Conservation (phyloP, 1,140 invertebrate species). For the Meloidogyne hapla region DNA sequence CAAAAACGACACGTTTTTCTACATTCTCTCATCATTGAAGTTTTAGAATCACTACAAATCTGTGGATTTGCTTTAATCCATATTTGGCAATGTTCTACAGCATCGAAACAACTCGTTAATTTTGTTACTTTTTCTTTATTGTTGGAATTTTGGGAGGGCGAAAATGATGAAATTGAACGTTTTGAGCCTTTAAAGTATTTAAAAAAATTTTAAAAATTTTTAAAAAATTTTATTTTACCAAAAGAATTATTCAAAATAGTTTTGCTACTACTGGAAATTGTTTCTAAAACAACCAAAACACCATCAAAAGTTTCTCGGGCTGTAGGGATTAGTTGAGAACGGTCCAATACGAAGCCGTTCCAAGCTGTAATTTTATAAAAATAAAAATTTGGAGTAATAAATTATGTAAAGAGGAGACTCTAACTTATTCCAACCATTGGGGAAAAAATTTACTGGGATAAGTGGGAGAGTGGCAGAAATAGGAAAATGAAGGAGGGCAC, state of each 20-base stretch:
- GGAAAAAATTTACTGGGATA: no score
- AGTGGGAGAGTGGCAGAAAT: no score
- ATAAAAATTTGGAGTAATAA: constrained; percentile 12
- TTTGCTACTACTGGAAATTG: constrained; percentile 10
- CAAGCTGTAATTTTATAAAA: constrained; percentile 29
- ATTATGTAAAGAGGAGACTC: neutral
- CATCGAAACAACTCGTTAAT: neutral
- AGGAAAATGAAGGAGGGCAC: no score
- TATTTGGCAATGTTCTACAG: neutral
- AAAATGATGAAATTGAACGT: constrained; percentile 6
- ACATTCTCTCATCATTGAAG: constrained; percentile 22
- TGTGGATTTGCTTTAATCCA: constrained; percentile 7
- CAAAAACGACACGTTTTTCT: constrained; percentile 17
- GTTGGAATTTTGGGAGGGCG: neutral
- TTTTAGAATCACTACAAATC: constrained; percentile 15
- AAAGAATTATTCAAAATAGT: neutral
- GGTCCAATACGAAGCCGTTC: constrained; percentile 41
- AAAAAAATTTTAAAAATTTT: neutral
- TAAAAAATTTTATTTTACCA: neutral
- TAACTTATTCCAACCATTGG: no score
- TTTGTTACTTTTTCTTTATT: neutral
- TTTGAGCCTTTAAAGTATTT: neutral
- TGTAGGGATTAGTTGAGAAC: constrained; percentile 37
- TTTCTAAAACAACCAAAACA: constrained; percentile 34
- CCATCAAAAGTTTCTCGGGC: constrained; percentile 43